These are phyloP conservation scores for Petaurus breviceps DNA, from an alignment of 2,113 vertebrate genomes.

Conservation along the genomic window DNA sequence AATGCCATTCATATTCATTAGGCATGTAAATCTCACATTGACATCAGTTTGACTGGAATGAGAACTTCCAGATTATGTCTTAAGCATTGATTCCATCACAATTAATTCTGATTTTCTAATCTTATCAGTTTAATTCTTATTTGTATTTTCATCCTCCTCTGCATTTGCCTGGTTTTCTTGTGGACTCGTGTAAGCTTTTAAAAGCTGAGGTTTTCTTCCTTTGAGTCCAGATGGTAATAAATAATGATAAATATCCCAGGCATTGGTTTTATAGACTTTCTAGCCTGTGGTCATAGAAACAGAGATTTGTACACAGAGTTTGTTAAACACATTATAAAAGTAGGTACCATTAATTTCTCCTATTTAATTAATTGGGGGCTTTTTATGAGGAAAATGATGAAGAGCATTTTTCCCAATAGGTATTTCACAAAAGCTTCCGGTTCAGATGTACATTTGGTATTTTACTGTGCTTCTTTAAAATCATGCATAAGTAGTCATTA, in stretches of 20 bases:
- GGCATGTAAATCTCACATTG: not conserved
- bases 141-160: conserved; percentile 74
- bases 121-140: conserved; percentile 69
- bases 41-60: conserved; percentile 4
- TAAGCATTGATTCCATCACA: conserved; percentile 17
- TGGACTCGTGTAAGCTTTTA: conserved; percentile 69
- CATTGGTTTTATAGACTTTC: conserved; percentile 55
- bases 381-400: conserved; percentile 53
- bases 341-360: conserved; percentile 26
- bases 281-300: not conserved
- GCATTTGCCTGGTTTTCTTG: conserved; percentile 68
- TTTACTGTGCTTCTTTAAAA: conserved; percentile 47
- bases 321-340: conserved; percentile 41
- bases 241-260: conserved; percentile 76
- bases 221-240: conserved; percentile 75
- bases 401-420: not conserved
- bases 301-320: not conserved
- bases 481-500: conserved; percentile 42
- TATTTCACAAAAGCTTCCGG: not conserved
- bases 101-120: conserved; percentile 41
- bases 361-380: conserved; percentile 46
- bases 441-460: not conserved
- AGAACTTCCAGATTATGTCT: conserved; percentile 9
- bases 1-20: conserved; percentile 23
- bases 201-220: conserved; percentile 60